phyloP scores from a whole-genome alignment of 2,888 invertebrate genomes.

The Drosophila infuscata region DNA sequence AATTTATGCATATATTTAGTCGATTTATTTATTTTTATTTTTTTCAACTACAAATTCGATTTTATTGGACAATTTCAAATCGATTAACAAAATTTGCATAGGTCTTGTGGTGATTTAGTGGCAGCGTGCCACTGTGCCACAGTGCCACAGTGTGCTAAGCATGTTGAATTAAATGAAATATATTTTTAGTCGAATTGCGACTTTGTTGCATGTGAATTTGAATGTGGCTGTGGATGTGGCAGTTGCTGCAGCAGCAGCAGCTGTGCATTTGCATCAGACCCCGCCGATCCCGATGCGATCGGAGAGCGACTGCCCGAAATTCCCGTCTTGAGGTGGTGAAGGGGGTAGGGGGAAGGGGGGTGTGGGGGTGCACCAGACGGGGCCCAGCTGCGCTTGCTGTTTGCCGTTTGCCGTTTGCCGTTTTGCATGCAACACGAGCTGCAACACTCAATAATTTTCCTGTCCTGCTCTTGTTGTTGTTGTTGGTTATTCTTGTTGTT shows the following conservation, averaged over 20 bases:
- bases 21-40: no score
- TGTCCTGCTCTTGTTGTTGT: slow-evolving; percentile 60
- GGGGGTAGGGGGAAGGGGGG: background rate
- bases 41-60: no score
- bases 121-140: slow-evolving; percentile 27
- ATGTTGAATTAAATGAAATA: slow-evolving; percentile 70
- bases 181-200: slow-evolving; percentile 74
- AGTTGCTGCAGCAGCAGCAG: slow-evolving; percentile 61
- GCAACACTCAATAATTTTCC: slow-evolving; percentile 76
- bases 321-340: slow-evolving; percentile 16
- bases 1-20: no score
- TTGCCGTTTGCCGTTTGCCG: slow-evolving; percentile 17
- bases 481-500: slow-evolving; percentile 23
- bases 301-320: slow-evolving; percentile 8
- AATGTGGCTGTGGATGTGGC: slow-evolving; percentile 37
- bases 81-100: no score
- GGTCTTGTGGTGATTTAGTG: background rate
- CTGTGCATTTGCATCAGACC: slow-evolving; percentile 68
- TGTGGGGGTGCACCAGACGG: slow-evolving; percentile 9
- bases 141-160: slow-evolving; percentile 26
- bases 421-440: slow-evolving; percentile 73
- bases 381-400: slow-evolving; percentile 59
- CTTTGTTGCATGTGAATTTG: slow-evolving; percentile 50
- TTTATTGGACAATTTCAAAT: no score
- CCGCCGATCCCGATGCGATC: slow-evolving; percentile 13